phyloP scores from a whole-genome alignment of 2,113 vertebrate species.

The Ophthalmolycus amberensis region DNA sequence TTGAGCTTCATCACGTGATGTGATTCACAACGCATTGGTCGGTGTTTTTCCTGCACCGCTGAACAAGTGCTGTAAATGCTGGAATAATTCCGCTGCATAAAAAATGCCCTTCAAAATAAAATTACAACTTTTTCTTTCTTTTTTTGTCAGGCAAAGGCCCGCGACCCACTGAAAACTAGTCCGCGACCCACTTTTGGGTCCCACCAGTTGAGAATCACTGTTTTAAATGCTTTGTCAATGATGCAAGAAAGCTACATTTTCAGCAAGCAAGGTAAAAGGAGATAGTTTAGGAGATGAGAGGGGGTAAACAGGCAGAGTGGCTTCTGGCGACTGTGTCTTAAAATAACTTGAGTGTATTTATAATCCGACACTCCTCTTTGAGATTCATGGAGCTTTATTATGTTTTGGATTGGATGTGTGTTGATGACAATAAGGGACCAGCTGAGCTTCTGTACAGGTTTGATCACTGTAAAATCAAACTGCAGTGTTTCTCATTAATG shows the following conservation, averaged over 20 bases:
- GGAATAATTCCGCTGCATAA: too few relatives aligned
- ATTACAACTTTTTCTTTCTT: too few relatives aligned
- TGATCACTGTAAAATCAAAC: slow-evolving; percentile 1
- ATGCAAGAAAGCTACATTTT: slow-evolving; percentile 30
- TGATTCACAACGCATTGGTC: too few relatives aligned
- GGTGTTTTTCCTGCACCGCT: too few relatives aligned
- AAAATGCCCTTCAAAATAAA: too few relatives aligned
- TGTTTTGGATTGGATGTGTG: not conserved
- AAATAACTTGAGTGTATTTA: not conserved
- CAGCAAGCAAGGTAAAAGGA: not conserved
- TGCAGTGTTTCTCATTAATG: slow-evolving; percentile 2
- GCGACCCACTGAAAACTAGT: too few relatives aligned
- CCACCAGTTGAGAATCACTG: too few relatives aligned
- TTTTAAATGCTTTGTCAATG: slow-evolving; percentile 32
- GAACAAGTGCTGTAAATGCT: too few relatives aligned
- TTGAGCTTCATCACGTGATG: too few relatives aligned
- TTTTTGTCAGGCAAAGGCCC: too few relatives aligned
- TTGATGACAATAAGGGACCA: not conserved
- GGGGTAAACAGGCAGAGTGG: not conserved
- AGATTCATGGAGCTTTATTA: not conserved
- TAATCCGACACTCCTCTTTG: not conserved
- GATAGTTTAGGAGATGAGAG: not conserved
- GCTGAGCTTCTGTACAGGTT: not conserved
- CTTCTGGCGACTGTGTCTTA: not conserved
- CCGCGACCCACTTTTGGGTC: too few relatives aligned